Evolutionary conservation across 2,797 vertebrate species (phyloP), one percentile per base, ranked within the genome.

Genomic region (Eremophila alpestris): DNA sequence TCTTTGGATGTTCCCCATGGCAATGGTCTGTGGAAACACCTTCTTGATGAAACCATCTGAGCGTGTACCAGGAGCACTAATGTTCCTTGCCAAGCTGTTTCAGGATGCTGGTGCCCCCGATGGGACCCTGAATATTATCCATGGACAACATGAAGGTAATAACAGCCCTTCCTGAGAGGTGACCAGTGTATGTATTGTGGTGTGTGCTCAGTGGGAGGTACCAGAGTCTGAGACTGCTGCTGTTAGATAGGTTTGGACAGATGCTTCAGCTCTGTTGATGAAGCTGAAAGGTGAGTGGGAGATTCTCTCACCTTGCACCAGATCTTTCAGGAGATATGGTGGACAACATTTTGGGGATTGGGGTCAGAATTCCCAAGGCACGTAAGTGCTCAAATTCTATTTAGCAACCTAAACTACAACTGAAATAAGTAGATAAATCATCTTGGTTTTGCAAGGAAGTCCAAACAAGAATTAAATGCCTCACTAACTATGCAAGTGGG

Each of bases 1-100:
- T 45, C 98, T 99, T 46, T 99, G 99, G 99, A 99, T 99, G 99
- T 99, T 99, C 93, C 99, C 99, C 43, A 98, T 99, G 98, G 99
- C 98, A 69, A 98, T 99, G 98, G 99, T 99, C 56, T 99, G 99
- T 68, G 99, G 99, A 55, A 99, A 99, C 97, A 99, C 99, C 15
- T 99, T 99, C 97, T 95, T 99, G 92, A 97, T 99, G 97, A 99
- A 99, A 93, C 99, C 99, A 2, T 99, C 99, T 0, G 99, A 99
- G 95, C 98, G 99, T 13, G 99, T 99, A 51, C 99, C 99, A 4
- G 98, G 98, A 94, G 99, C 99, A 32, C 83, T 99, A 54, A 99
- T 99, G 99, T 97, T 99, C 93, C 98, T 99, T 90, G 99, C 98
- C 63, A 99, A 98, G 93, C 96, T 99, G 94, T 97, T 99, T 85